phyloP scores from a whole-genome alignment of 35 echinoderm and acorn worm genomes.

The Heliocidaris erythrogramma region DNA sequence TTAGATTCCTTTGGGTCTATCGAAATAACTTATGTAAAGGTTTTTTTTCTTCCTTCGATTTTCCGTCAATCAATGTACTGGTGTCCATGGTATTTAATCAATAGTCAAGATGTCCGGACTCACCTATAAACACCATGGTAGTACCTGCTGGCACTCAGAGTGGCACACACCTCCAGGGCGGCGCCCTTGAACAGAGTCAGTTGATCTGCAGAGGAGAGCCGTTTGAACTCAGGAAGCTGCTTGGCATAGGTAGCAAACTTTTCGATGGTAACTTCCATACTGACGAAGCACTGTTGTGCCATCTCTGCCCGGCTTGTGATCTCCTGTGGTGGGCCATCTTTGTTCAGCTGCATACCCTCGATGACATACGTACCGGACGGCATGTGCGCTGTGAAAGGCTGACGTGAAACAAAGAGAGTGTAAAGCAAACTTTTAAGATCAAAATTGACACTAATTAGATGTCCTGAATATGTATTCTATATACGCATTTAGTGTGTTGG shows the following conservation, averaged over 20 bases:
- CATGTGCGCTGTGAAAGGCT: conserved; percentile 27
- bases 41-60: too few relatives aligned
- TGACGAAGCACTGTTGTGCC: conserved; percentile 45
- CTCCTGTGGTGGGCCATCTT: conserved; percentile 56
- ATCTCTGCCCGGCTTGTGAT: conserved; percentile 51
- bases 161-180: conserved; percentile 50
- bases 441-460: background rate
- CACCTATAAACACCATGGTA: conserved; percentile 41
- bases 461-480: background rate
- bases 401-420: background rate
- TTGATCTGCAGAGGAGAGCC: conserved; percentile 52
- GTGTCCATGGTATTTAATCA: too few relatives aligned
- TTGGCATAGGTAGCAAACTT: conserved; percentile 72
- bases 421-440: background rate
- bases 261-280: conserved; percentile 61
- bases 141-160: background rate
- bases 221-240: conserved; percentile 42
- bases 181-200: conserved; percentile 66
- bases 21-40: too few relatives aligned
- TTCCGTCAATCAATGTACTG: too few relatives aligned
- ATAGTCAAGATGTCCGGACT: background rate
- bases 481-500: background rate
- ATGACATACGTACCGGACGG: conserved; percentile 15
- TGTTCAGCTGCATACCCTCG: conserved; percentile 30
- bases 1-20: too few relatives aligned